phyloP scores from a whole-genome alignment of 1,140 invertebrate species.

The Drosophila mauritiana region DNA sequence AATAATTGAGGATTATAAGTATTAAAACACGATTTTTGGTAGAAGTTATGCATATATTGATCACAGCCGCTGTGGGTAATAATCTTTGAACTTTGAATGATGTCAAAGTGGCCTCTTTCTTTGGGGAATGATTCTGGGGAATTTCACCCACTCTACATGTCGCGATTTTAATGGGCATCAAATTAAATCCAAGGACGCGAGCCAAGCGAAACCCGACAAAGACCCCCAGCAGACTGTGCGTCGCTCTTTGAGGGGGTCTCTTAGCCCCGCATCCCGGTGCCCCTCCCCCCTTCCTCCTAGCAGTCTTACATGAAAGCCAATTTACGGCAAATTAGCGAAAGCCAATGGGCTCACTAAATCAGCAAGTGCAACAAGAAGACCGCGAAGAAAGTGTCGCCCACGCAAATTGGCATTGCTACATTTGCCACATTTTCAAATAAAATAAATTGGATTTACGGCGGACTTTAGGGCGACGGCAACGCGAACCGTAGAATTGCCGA shows the following conservation, averaged over 20 bases:
- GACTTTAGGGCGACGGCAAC: neutral
- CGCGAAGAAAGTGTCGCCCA: conserved; percentile 29
- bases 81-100: neutral
- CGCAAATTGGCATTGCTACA: conserved; percentile 50
- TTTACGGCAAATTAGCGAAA: conserved; percentile 74
- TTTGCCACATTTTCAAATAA: conserved; percentile 62
- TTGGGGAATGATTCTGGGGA: neutral
- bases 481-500: conserved; percentile 18
- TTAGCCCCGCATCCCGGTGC: conserved; percentile 2
- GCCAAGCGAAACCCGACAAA: conserved; percentile 73
- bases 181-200: conserved; percentile 78
- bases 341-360: conserved; percentile 74
- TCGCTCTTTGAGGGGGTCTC: conserved; percentile 31
- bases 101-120: neutral
- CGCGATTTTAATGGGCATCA: conserved; percentile 49
- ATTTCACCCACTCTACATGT: neutral
- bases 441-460: conserved; percentile 72
- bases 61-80: neutral
- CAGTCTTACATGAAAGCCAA: conserved; percentile 68
- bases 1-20: neutral
- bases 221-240: conserved; percentile 69
- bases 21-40: neutral
- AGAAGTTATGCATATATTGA: neutral
- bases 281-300: neutral
- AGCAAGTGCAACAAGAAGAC: conserved; percentile 28